Evolutionary conservation across 1,140 invertebrate species (phyloP).

Genomic region (Cotesia vestalis): DNA sequence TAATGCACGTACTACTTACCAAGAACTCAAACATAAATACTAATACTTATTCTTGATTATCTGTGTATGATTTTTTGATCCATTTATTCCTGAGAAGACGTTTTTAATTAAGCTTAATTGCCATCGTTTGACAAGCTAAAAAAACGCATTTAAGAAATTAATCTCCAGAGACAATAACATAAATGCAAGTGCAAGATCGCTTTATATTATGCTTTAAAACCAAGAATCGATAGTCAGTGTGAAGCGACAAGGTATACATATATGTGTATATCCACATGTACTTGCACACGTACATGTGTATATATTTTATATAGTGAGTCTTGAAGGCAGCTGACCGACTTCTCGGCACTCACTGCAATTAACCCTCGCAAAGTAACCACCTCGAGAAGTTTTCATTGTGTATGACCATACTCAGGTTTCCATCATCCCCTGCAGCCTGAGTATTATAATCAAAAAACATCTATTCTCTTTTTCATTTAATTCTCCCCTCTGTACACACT

Average conservation of each 20-base stretch:
- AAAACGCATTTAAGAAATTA: slow-evolving; percentile 17
- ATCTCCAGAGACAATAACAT: slow-evolving; percentile 9
- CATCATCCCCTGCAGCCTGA: background rate
- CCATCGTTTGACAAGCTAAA: background rate
- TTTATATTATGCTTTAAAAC: background rate
- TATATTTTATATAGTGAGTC: slow-evolving; percentile 12
- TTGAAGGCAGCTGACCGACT: slow-evolving; percentile 36
- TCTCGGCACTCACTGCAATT: slow-evolving; percentile 37
- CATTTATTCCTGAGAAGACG: background rate
- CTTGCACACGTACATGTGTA: background rate
- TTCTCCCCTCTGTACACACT: no score
- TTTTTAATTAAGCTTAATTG: slow-evolving; percentile 13
- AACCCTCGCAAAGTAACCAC: slow-evolving; percentile 35
- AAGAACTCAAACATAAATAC: no score
- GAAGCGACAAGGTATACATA: slow-evolving; percentile 10
- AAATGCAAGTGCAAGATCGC: slow-evolving; percentile 18
- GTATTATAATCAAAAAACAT: slow-evolving; percentile 8
- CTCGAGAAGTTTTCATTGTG: slow-evolving; percentile 36
- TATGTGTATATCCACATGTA: background rate
- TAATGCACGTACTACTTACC: background rate
- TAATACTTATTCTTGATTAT: background rate
- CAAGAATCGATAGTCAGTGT: slow-evolving; percentile 19
- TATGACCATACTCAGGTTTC: slow-evolving; percentile 21
- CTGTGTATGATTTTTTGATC: background rate
- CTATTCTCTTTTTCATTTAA: background rate